Conservation (phyloP, 2,888 invertebrate species). For the Rhaphigaster nebulosa region DNA sequence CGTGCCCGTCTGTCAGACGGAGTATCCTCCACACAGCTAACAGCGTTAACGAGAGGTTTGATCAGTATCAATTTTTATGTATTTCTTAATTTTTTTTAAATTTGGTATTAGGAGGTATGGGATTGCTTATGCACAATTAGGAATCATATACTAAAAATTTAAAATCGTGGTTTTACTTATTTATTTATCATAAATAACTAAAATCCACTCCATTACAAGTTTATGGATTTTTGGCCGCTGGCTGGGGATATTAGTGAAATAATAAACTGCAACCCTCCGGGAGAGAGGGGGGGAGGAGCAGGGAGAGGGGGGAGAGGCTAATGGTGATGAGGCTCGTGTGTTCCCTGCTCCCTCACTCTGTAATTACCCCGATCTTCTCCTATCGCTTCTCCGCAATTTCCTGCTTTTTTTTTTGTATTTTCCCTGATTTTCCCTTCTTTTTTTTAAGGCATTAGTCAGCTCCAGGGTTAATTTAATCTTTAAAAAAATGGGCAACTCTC, state of each 20-base stretch:
- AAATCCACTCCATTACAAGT: too few relatives aligned
- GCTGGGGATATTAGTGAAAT: conserved; percentile 7
- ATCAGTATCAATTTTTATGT: too few relatives aligned
- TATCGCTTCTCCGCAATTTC: neutral
- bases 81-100: too few relatives aligned
- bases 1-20: too few relatives aligned
- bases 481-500: neutral
- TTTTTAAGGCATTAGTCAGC: neutral
- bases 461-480: neutral
- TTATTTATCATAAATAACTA: too few relatives aligned
- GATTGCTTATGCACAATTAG: too few relatives aligned
- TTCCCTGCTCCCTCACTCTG: neutral
- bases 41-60: too few relatives aligned
- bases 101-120: too few relatives aligned
- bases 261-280: neutral
- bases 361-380: conserved; percentile 24
- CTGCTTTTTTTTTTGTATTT: neutral
- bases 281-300: too few relatives aligned
- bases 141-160: too few relatives aligned
- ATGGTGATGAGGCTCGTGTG: conserved; percentile 44
- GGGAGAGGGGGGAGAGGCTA: neutral
- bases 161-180: too few relatives aligned
- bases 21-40: too few relatives aligned
- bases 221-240: neutral
- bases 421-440: neutral